Evolutionary conservation across 1,140 invertebrate species (phyloP), one percentile per base, ranked within the genome.

Genomic region (Acromyrmex charruanus): DNA sequence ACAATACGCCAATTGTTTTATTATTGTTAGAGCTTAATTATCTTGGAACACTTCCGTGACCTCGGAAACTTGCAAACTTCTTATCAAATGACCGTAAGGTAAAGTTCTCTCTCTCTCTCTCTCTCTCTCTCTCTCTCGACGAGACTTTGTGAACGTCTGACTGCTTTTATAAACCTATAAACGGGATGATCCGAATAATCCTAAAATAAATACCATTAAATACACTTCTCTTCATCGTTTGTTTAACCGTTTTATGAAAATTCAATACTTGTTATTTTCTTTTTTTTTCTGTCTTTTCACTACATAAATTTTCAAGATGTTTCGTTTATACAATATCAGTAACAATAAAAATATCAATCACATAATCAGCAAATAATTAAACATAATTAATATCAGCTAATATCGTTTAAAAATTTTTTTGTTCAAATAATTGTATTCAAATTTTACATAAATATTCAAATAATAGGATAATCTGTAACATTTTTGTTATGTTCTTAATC

Each of bases 21-120:
- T 44, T 44, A 44, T 44, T 12, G 21, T 75, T 12, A 21, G 2
- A 3, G 25, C 35, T 35, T 71, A 28, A 18, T 21, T 44, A 31
- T 65, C 63, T 35, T 14, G 5, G 18, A 18, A 14, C 69, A 12
- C 28, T 58, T 25, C 14, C 28, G 55, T 72, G 25, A 44, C 10
- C 39, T 44, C 39, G 39, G 39, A 72, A 21, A 21, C 66, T 82
- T 14, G 49, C 53, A 16, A 51, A 39, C 12, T 28, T 53, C 14
- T 59, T 61, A 58, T 69, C 74, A 63, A n/a, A 86, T 81, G 88
- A 86, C 28, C 28, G 44, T 35, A 75, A 89, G 84, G 84, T 89
- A 86, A 72, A 82, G 35, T 58, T 10, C 3, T 10, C 9, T 44
- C 10, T 44, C 39, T 44, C 39, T 44, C 2, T 12, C 39, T 12